Base-by-base conservation (phyloP, 2,113 vertebrate genomes). In the Hiodon alosoides region DNA sequence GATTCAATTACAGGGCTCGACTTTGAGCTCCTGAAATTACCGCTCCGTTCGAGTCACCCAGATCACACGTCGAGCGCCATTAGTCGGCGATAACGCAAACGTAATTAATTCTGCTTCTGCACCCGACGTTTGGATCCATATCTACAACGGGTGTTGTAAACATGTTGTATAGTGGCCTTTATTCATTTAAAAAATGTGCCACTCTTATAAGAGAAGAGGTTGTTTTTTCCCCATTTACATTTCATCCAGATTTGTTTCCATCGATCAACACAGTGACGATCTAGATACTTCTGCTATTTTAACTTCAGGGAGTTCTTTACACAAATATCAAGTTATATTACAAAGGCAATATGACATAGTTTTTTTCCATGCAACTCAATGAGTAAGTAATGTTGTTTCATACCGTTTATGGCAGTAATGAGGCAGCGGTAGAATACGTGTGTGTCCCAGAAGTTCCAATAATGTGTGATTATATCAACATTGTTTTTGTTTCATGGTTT, bases 1-100 rank as follows among this genome's bases (percentile, higher is more conserved):
- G 31, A 31, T 31, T 31, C 31, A 31, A 31, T 31, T 31, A 31
- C 31, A n/a, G n/a, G n/a, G n/a, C n/a, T n/a, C n/a, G n/a, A n/a
- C n/a, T n/a, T n/a, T n/a, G 55, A 59, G 53, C 47, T 10, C 17
- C 55, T 71, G 48, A 47, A 58, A 71, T 60, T 71, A 71, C 59
- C 1, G 2, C 13, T 69, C 46, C 14, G 69, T 59, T 57, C n/a
- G 31, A 4, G 16, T 70, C 46, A 71, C 57, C 11, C 46, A 59
- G 53, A 71, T 50, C 31, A 17, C n/a, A 69, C 31, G 31, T 31
- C 31, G 31, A 47, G n/a, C 13, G 47, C 50, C 47, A 71, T 59
- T 59, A 71, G 31, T 5, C 47, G n/a, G 11, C 46, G 57, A 9
- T n/a, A 55, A 71, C 60, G 57, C 50, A 57, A 71, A 71, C 55